Evolutionary conservation across 1,140 invertebrate species (phyloP).

Genomic region (Brachionus rotundiformis): DNA sequence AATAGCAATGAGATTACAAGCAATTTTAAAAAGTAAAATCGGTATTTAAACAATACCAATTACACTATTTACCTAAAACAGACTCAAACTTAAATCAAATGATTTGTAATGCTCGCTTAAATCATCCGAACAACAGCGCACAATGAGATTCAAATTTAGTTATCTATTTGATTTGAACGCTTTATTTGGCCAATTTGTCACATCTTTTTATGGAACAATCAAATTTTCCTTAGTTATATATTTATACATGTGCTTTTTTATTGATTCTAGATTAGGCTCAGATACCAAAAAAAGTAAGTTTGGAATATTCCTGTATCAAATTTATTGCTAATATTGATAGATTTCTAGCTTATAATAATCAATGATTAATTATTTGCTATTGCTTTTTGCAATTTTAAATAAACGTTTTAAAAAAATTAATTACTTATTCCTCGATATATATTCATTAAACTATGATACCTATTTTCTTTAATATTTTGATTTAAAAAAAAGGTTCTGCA

Average conservation of each 20-base stretch:
- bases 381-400: too few relatives aligned
- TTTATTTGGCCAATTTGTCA: not conserved
- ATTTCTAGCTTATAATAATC: not conserved
- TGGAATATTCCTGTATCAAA: not conserved
- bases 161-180: not conserved
- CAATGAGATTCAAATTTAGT: not conserved
- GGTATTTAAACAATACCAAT: not conserved
- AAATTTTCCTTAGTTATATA: not conserved
- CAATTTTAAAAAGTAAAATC: not conserved
- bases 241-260: not conserved
- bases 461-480: not conserved
- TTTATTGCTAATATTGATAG: not conserved
- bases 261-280: not conserved
- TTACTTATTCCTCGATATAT: too few relatives aligned
- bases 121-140: not conserved
- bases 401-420: too few relatives aligned
- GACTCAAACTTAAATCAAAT: not conserved
- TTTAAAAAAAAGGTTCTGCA: not conserved
- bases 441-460: too few relatives aligned
- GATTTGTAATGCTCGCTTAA: not conserved
- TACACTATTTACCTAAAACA: not conserved
- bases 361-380: too few relatives aligned
- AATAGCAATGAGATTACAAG: not conserved
- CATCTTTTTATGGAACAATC: not conserved
- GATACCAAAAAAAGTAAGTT: not conserved